Percentiles rank a stretch among this genome's conserved stretches.
phyloP scores from a whole-genome alignment of 2,797 vertebrate genomes.

The Platyrinchus mystaceus region DNA sequence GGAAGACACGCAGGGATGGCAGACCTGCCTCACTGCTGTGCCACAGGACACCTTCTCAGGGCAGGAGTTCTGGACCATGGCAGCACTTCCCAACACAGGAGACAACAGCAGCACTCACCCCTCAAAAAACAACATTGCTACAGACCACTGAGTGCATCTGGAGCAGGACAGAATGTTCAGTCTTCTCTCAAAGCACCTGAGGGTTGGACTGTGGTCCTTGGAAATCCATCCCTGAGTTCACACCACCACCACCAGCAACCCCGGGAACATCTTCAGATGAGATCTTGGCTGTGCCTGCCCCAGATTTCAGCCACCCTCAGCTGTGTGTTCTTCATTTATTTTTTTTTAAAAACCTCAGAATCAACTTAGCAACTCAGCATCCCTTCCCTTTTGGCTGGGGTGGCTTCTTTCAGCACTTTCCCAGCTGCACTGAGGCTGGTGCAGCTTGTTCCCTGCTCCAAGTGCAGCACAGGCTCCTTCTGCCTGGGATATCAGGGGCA shows the following conservation, averaged over 20 bases:
- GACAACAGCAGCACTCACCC: neutral
- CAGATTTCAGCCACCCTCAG: neutral
- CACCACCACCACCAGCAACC: neutral
- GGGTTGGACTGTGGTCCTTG: neutral
- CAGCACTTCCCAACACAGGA: neutral
- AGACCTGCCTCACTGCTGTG: slow-evolving; percentile 67
- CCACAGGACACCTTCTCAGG: slow-evolving; percentile 41
- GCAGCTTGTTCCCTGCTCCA: neutral
- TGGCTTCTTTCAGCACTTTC: neutral
- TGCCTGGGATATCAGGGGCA: slow-evolving; percentile 5
- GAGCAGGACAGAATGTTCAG: neutral
- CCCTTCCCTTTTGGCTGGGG: neutral
- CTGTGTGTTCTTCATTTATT: neutral
- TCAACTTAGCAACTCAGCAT: neutral
- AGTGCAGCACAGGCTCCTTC: neutral
- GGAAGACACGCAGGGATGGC: slow-evolving; percentile 71
- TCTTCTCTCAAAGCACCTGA: neutral
- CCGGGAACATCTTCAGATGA: neutral
- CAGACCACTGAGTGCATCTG: neutral
- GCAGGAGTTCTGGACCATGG: slow-evolving; percentile 76
- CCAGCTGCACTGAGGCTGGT: neutral
- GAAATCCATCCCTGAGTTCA: neutral
- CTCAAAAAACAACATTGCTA: neutral
- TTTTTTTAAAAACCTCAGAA: neutral
- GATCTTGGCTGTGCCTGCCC: neutral